Base-by-base conservation (phyloP, 2,888 invertebrate genomes). In the Megastigmus dorsalis region DNA sequence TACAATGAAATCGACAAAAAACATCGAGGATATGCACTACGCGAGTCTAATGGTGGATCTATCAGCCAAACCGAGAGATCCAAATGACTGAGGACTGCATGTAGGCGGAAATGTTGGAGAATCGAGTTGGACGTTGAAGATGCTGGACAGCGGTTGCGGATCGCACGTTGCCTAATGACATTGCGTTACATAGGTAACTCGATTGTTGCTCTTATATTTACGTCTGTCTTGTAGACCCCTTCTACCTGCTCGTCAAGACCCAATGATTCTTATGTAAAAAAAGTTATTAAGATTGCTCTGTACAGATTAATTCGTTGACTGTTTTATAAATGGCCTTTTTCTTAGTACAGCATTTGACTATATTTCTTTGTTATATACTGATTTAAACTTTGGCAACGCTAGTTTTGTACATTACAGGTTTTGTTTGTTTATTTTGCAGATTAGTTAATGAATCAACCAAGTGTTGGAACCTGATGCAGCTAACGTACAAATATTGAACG, bases 401-500 rank as follows among this genome's bases (percentile, higher is more conserved):
- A n/a, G n/a, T n/a, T n/a, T n/a, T n/a, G n/a, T n/a, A n/a, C n/a
- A n/a, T n/a, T n/a, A n/a, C n/a, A n/a, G n/a, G n/a, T n/a, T 38
- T 20, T 41, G 13, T 41, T 18, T 62, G 1, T 54, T 68, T 63
- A 36, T 43, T 69, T n/a, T 63, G 1, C 69, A 65, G 65, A 74
- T 74, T 65, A 65, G 18, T 1, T 9, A 55, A 54, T 41, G 18
- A 50, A 62, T n/a, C 28, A 55, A 54, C 3, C 20, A 30, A 70
- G 20, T 52, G 33, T 62, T 62, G 55, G 55, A 18, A 75, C 66
- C 67, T 75, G 45, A 65, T 75, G 74, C 54, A 48, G 33, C 15
- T 45, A 70, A 59, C 36, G 62, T 66, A 70, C 54, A 68, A 68
- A 59, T 45, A 28, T 13, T 28, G 13, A 30, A 43, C n/a, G 15